phyloP scores from a whole-genome alignment of 2,113 vertebrate species.

The Brachypodius melanocephalos region DNA sequence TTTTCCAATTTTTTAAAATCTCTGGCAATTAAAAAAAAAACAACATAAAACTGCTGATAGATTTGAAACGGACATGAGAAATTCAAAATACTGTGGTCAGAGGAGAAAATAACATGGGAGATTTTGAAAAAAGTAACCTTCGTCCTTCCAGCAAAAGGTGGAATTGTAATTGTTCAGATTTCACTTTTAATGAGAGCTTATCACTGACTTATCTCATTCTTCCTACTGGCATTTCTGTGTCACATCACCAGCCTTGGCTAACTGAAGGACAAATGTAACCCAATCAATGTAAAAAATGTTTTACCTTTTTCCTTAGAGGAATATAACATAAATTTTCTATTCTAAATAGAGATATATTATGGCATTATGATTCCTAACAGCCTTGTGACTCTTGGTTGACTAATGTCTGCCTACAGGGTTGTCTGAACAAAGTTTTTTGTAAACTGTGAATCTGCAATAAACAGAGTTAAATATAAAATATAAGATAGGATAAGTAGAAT shows the following conservation, averaged over 20 bases:
- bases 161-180: neutral
- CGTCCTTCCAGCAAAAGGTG: neutral
- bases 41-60: neutral
- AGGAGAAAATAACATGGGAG: neutral
- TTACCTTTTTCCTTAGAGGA: neutral
- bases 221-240: constrained; percentile 21
- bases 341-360: neutral
- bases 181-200: constrained; percentile 5
- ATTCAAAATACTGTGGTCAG: neutral
- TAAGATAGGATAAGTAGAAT: neutral
- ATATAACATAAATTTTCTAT: neutral
- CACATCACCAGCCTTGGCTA: neutral
- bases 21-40: neutral
- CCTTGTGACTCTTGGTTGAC: constrained; percentile 11
- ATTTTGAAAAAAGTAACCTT: neutral
- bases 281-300: neutral
- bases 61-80: neutral
- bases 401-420: constrained; percentile 29
- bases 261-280: neutral
- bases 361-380: neutral
- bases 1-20: neutral
- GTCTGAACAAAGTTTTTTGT: neutral
- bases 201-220: neutral
- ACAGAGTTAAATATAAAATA: constrained; percentile 3
- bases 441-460: constrained; percentile 29